Conservation (phyloP, 2,888 invertebrate genomes). For the Amphipyra tragopoginis region DNA sequence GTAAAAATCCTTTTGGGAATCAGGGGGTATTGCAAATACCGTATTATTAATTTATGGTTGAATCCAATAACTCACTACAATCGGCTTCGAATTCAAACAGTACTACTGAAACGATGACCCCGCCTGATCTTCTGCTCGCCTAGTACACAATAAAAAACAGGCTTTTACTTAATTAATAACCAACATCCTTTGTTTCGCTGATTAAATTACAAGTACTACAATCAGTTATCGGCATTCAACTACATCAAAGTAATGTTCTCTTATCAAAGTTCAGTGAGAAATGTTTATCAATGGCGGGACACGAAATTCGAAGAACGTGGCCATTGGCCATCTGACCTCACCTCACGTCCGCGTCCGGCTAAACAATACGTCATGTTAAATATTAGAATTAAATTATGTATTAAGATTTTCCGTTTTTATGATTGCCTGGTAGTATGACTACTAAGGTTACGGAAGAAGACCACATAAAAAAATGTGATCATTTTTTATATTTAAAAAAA, state of each 20-base stretch:
- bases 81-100: too few species aligned
- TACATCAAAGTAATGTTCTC: constrained; percentile 52
- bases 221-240: constrained; percentile 51
- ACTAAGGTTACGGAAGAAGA: not conserved
- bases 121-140: too few species aligned
- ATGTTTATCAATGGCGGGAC: constrained; percentile 51
- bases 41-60: too few species aligned
- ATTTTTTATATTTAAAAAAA: too few species aligned
- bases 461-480: too few species aligned
- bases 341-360: constrained; percentile 44
- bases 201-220: constrained; percentile 43
- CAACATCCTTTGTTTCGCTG: constrained; percentile 40
- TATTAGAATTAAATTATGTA: constrained; percentile 11
- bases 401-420: constrained; percentile 27
- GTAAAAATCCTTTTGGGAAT: too few species aligned
- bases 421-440: constrained; percentile 16
- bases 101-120: too few species aligned
- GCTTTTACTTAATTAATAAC: constrained; percentile 32
- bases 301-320: constrained; percentile 52
- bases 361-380: constrained; percentile 28
- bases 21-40: too few species aligned
- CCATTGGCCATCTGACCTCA: constrained; percentile 49
- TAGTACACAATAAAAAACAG: too few species aligned
- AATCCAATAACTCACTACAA: too few species aligned
- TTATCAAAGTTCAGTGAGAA: constrained; percentile 52